Percentiles rank a stretch among this genome's conserved stretches.
Conservation (phyloP, 2,797 vertebrate genomes). For the Apogon hyalosoma region DNA sequence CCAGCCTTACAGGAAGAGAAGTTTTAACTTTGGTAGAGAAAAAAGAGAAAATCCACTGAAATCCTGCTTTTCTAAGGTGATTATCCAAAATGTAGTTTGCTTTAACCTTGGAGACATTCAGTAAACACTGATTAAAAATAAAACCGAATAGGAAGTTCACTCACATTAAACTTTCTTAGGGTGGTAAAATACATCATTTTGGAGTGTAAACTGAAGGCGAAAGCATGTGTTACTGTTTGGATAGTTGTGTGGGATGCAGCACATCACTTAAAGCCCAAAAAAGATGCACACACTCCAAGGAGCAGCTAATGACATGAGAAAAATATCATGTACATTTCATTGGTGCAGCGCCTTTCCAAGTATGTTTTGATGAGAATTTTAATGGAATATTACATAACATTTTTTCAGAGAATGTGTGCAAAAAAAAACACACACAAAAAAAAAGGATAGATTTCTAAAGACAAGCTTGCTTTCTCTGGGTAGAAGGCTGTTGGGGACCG, state of each 20-base stretch:
- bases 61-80: not conserved
- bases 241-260: conserved; percentile 2
- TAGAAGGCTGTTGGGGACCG: conserved; percentile 29
- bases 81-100: conserved; percentile 3
- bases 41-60: not conserved
- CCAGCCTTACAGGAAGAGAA: conserved; percentile 4
- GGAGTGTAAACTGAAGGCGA: conserved; percentile 10
- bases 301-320: conserved; percentile 11
- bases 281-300: not conserved
- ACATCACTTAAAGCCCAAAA: conserved; percentile 23
- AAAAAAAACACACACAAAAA: not conserved
- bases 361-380: conserved; percentile 1
- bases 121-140: too few species aligned
- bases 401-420: not conserved
- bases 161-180: conserved; percentile 2
- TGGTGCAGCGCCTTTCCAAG: conserved; percentile 4
- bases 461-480: conserved; percentile 16
- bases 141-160: not conserved
- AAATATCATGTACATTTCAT: too few species aligned
- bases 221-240: not conserved
- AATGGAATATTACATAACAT: conserved; percentile 20
- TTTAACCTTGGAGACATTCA: conserved; percentile 18
- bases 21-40: too few species aligned
- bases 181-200: conserved; percentile 14
- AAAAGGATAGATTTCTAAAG: conserved; percentile 26